A percentile compares a stretch with the other conserved stretches of the same genome.
Conservation (phyloP, 2,113 vertebrate genomes). For the Ailuropoda melanoleuca region DNA sequence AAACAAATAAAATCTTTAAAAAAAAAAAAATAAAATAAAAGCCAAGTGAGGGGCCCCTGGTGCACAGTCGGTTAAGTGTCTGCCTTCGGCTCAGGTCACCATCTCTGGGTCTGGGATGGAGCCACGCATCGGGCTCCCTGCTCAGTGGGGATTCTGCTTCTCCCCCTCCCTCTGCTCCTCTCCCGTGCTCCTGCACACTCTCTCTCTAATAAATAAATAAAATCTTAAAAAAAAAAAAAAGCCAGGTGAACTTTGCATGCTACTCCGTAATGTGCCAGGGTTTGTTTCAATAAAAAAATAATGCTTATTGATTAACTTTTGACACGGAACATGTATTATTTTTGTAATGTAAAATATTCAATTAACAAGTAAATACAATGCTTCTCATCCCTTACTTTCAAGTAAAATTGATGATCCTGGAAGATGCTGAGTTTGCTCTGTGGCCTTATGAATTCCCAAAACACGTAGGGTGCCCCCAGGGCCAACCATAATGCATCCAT, state of each 20-base stretch:
- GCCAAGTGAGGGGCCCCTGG: not conserved
- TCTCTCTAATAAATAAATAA: not conserved
- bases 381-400: slow-evolving; percentile 39
- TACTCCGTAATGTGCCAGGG: not conserved
- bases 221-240: not conserved
- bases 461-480: not conserved
- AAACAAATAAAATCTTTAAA: no score
- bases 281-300: slow-evolving; percentile 68
- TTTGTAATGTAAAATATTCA: slow-evolving; percentile 62
- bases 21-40: no score
- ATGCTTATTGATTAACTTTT: slow-evolving; percentile 58
- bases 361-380: slow-evolving; percentile 60
- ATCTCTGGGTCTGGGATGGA: not conserved
- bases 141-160: not conserved
- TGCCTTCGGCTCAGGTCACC: not conserved
- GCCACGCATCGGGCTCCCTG: rapidly evolving
- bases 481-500: not conserved
- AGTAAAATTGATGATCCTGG: slow-evolving; percentile 36
- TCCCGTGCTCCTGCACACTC: not conserved
- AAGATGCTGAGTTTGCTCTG: not conserved
- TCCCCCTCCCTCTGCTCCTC: not conserved
- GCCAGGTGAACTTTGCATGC: not conserved
- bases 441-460: slow-evolving; percentile 51
- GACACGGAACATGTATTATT: slow-evolving; percentile 62
- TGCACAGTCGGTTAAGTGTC: not conserved